phyloP scores from a whole-genome alignment of 2,888 invertebrate genomes.

The Zhuqinia jingwanae region DNA sequence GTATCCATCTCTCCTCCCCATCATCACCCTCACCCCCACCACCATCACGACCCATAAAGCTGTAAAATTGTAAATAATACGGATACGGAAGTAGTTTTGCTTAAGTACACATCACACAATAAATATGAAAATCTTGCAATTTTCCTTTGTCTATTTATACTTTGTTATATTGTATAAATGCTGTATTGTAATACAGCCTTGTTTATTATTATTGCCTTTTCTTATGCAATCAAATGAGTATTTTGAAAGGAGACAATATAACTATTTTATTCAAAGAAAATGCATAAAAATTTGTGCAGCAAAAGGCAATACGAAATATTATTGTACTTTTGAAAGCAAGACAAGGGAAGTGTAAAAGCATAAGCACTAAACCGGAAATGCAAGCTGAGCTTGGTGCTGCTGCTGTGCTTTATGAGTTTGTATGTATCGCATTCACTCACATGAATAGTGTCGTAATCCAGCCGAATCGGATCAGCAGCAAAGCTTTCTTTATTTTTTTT shows the following conservation, averaged over 20 bases:
- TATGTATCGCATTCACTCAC: no score
- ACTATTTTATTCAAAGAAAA: neutral
- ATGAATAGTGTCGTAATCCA: conserved; percentile 19
- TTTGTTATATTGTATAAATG: no score
- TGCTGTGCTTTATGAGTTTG: conserved; percentile 37
- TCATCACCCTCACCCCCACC: conserved; percentile 11
- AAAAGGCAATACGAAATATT: neutral
- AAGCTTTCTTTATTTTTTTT: conserved; percentile 28
- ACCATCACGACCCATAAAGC: conserved; percentile 6
- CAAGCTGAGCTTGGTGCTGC: conserved; percentile 35
- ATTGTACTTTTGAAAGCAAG: neutral
- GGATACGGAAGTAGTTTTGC: conserved; percentile 30
- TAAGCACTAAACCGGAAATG: conserved; percentile 17
- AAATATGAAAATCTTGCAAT: neutral
- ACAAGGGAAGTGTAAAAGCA: neutral
- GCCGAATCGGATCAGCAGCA: conserved; percentile 11
- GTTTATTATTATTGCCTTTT: conserved; percentile 20
- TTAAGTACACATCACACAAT: conserved; percentile 8
- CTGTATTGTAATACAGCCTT: no score
- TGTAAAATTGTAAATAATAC: conserved; percentile 25
- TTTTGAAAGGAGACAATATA: neutral
- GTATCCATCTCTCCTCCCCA: conserved; percentile 8
- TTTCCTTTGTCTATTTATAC: neutral
- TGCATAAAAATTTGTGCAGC: conserved; percentile 34
- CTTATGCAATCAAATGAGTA: neutral